Evolutionary conservation across 2,888 invertebrate genomes (phyloP).

Genomic region (Torymus tubicola): DNA sequence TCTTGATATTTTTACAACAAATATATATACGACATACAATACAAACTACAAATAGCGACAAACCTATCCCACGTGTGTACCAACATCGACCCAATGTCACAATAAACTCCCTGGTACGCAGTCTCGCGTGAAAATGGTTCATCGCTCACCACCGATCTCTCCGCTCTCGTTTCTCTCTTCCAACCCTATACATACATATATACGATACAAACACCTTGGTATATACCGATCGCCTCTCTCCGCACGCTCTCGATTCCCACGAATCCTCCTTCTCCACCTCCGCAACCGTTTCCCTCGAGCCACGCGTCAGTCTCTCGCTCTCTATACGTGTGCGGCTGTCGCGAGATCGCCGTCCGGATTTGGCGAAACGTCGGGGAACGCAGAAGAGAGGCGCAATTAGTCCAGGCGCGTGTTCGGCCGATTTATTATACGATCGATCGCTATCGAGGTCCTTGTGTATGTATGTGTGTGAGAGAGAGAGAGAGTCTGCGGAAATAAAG

Average conservation of each 20-base stretch:
- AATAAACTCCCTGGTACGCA: neutral
- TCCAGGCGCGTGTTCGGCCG: neutral
- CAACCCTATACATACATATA: too few species aligned
- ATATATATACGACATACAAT: too few species aligned
- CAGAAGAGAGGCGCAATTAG: too few species aligned
- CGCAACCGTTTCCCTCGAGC: neutral
- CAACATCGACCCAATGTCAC: neutral
- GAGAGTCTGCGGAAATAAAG: too few species aligned
- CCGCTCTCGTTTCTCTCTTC: too few species aligned
- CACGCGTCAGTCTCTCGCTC: neutral
- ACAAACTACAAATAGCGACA: too few species aligned
- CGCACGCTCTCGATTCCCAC: neutral
- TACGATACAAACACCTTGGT: too few species aligned
- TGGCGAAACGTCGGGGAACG: conserved; percentile 6
- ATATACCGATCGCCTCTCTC: neutral
- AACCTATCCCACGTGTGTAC: too few species aligned
- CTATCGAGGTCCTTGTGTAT: neutral
- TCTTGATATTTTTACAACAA: too few species aligned
- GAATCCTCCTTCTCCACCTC: neutral
- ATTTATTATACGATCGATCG: conserved; percentile 44
- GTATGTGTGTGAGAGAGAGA: too few species aligned
- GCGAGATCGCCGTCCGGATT: conserved; percentile 34
- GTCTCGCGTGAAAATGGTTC: too few species aligned
- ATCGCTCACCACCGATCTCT: too few species aligned
- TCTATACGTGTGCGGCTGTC: neutral